These are phyloP conservation scores for Pelusios castaneus DNA, from an alignment of 2,113 vertebrate genomes.

Conservation along the genomic window DNA sequence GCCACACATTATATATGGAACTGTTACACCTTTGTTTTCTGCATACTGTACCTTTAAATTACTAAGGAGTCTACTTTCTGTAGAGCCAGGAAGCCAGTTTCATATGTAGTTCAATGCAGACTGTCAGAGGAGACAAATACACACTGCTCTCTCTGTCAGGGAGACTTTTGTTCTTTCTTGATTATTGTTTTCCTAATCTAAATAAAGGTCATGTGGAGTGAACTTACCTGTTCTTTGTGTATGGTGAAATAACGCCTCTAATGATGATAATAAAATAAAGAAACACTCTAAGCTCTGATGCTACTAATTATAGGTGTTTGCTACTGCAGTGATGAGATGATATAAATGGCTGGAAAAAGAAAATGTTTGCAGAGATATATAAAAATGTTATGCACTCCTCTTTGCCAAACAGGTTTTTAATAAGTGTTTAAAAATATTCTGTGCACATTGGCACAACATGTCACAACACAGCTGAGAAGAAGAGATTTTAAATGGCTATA, in stretches of 20 bases:
- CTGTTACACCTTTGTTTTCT: not conserved
- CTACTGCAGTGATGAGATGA: not conserved
- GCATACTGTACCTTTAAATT: not conserved
- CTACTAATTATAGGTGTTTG: conserved; percentile 29
- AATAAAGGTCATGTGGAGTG: not conserved
- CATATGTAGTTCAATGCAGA: not conserved
- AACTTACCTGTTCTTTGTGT: conserved; percentile 22
- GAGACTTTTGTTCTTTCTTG: not conserved
- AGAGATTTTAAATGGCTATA: conserved; percentile 35
- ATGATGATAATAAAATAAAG: not conserved
- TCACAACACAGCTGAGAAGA: not conserved
- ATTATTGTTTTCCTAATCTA: not conserved
- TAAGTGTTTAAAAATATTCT: conserved; percentile 31
- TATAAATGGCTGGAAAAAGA: conserved; percentile 10
- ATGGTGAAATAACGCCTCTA: conserved; percentile 8
- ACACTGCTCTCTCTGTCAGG: not conserved
- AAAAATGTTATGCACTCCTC: not conserved
- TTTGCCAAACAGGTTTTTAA: conserved; percentile 32
- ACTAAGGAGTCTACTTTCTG: not conserved
- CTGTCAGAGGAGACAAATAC: not conserved
- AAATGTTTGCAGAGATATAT: conserved; percentile 17
- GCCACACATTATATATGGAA: not conserved
- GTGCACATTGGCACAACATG: not conserved
- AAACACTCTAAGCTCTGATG: not conserved
- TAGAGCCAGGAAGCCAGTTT: not conserved